These are phyloP conservation scores for Cyprinodon variegatus DNA, from an alignment of 2,113 vertebrate species.

Conservation along the genomic window DNA sequence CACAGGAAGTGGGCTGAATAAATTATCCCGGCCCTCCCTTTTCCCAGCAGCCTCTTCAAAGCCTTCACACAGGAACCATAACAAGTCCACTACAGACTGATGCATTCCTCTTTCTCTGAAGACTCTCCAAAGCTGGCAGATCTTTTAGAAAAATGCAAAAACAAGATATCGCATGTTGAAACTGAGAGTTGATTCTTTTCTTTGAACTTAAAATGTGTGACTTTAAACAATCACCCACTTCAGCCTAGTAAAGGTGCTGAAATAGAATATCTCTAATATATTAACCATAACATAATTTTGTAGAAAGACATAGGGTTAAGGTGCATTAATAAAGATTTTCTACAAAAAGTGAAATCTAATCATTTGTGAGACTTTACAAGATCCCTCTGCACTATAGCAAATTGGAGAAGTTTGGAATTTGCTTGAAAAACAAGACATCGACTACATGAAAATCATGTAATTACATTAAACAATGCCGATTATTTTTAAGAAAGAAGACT, in stretches of 20 bases:
- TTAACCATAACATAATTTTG: no score
- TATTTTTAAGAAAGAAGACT: no score
- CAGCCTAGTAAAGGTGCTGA: background rate
- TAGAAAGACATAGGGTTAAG: no score
- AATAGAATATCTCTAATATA: background rate
- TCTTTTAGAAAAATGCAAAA: background rate
- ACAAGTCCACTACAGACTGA: constrained; percentile 1
- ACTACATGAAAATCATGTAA: no score
- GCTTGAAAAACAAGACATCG: no score
- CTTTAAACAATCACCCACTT: background rate
- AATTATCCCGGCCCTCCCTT: constrained; percentile 11
- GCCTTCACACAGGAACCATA: constrained; percentile 11
- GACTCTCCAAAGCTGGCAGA: background rate
- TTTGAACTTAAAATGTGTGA: background rate
- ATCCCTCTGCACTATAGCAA: no score
- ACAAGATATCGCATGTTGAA: background rate
- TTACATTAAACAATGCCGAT: no score
- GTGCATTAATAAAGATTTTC: no score
- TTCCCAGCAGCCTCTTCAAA: constrained; percentile 15
- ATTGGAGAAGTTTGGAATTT: no score
- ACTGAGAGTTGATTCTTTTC: background rate
- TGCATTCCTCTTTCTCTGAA: background rate
- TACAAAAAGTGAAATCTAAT: no score
- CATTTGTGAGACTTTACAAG: no score
- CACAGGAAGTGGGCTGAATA: background rate